phyloP scores from a whole-genome alignment of 1,140 invertebrate species.

The Teleogryllus occipitalis region DNA sequence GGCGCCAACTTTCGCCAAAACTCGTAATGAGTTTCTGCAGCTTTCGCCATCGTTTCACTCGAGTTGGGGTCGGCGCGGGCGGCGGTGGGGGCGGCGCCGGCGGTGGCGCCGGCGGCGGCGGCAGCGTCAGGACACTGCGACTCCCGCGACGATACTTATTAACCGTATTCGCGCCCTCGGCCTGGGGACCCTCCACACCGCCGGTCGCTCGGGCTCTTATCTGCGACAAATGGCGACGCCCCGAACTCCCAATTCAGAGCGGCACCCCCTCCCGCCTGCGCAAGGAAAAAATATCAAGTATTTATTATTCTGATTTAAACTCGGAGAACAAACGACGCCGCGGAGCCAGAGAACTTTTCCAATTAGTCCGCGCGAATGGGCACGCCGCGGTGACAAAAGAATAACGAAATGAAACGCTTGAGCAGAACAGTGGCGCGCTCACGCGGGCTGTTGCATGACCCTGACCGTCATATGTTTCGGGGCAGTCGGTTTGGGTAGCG shows the following conservation, averaged over 20 bases:
- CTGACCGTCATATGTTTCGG: no score
- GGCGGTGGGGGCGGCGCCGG: no score
- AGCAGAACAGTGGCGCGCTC: neutral
- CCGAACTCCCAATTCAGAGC: neutral
- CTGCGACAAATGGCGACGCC: neutral
- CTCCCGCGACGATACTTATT: neutral
- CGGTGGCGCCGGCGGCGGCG: no score
- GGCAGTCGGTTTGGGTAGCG: no score
- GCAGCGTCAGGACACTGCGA: neutral
- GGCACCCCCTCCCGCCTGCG: no score
- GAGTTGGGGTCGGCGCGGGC: neutral
- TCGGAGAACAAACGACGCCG: neutral
- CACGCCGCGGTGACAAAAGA: neutral
- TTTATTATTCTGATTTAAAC: slow-evolving; percentile 6
- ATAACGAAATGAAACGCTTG: neutral
- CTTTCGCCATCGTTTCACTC: neutral
- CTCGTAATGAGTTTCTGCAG: slow-evolving; percentile 3
- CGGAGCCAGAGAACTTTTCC: neutral
- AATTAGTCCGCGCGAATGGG: neutral
- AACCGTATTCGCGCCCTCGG: neutral
- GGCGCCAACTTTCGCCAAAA: neutral
- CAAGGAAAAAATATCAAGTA: neutral
- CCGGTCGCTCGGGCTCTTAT: neutral
- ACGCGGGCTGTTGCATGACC: neutral
- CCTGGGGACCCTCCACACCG: no score